These are phyloP conservation scores for Deladenus siricidicola DNA, from an alignment of 2,888 invertebrate genomes.

Conservation along the genomic window DNA sequence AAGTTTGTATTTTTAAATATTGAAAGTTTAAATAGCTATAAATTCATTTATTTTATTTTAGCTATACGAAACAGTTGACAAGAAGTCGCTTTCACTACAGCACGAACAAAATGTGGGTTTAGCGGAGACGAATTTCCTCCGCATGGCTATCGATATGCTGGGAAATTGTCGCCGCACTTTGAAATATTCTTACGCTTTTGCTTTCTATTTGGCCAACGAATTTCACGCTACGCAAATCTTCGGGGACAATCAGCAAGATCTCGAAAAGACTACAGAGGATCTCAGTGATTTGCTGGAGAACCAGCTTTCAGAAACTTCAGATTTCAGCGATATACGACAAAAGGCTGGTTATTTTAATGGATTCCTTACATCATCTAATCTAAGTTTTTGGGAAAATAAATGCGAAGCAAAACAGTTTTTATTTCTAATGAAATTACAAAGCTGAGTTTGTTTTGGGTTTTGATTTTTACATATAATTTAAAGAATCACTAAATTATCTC, in stretches of 20 bases:
- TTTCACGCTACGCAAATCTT: slow-evolving; percentile 87
- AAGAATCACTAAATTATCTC: no score
- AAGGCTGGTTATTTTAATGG: no score
- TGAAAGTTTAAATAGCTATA: no score
- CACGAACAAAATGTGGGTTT: slow-evolving; percentile 98
- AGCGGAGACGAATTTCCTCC: slow-evolving; percentile 98
- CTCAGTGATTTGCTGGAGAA: slow-evolving; percentile 93
- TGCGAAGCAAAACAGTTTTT: no score
- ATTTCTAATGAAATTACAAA: no score
- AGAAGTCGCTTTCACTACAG: slow-evolving; percentile 99
- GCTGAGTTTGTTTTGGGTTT: no score
- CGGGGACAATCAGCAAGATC: slow-evolving; percentile 61
- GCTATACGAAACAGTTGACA: slow-evolving; percentile 85
- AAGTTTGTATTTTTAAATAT: slow-evolving; percentile 60
- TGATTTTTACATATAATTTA: no score
- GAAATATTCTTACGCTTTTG: slow-evolving; percentile 74
- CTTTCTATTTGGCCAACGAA: slow-evolving; percentile 82
- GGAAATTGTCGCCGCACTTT: slow-evolving; percentile 65
- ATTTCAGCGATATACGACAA: no score
- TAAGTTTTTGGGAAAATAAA: no score
- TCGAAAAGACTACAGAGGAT: slow-evolving; percentile 88
- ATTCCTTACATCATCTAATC: no score
- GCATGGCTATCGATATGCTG: slow-evolving; percentile 69
- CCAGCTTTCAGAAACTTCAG: slow-evolving; percentile 70
- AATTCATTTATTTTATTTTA: slow-evolving; percentile 41